Percentiles rank a stretch among this genome's conserved stretches.
Conservation (phyloP, 2,797 vertebrate species). For the Epinephelus malabaricus region DNA sequence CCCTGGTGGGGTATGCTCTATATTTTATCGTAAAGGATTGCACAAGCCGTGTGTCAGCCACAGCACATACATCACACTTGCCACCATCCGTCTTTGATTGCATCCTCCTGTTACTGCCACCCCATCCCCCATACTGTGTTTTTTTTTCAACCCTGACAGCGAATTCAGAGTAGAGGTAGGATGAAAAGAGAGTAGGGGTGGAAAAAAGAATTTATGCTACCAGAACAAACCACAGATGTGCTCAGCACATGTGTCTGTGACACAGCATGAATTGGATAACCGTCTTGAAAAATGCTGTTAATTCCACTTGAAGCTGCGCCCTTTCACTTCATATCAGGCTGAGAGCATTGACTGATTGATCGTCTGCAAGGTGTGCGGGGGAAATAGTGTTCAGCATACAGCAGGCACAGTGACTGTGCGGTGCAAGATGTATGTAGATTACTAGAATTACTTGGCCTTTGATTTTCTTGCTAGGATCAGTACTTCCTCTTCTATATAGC, state of each 20-base stretch:
- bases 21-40: conserved; percentile 75
- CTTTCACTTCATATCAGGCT: conserved; percentile 65
- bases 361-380: conserved; percentile 37
- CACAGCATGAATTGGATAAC: conserved; percentile 69
- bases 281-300: conserved; percentile 72
- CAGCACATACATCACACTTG: conserved; percentile 65
- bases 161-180: conserved; percentile 42
- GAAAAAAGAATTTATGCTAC: conserved; percentile 35
- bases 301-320: conserved; percentile 64
- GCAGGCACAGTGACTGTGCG: conserved; percentile 31
- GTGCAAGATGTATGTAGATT: conserved; percentile 47
- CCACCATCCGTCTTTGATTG: conserved; percentile 70
- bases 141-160: conserved; percentile 34
- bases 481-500: conserved; percentile 20
- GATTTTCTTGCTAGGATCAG: conserved; percentile 27
- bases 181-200: conserved; percentile 8
- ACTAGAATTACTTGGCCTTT: conserved; percentile 37
- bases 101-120: conserved; percentile 48
- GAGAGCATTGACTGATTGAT: conserved; percentile 70
- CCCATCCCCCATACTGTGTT: conserved; percentile 24
- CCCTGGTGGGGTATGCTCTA: conserved; percentile 40
- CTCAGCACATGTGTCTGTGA: conserved; percentile 51
- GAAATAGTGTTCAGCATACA: conserved; percentile 49
- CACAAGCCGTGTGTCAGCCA: conserved; percentile 52
- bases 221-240: conserved; percentile 54